Evolutionary conservation across 2,888 invertebrate genomes (phyloP).

Genomic region (Drosophila nr. perissopoda): DNA sequence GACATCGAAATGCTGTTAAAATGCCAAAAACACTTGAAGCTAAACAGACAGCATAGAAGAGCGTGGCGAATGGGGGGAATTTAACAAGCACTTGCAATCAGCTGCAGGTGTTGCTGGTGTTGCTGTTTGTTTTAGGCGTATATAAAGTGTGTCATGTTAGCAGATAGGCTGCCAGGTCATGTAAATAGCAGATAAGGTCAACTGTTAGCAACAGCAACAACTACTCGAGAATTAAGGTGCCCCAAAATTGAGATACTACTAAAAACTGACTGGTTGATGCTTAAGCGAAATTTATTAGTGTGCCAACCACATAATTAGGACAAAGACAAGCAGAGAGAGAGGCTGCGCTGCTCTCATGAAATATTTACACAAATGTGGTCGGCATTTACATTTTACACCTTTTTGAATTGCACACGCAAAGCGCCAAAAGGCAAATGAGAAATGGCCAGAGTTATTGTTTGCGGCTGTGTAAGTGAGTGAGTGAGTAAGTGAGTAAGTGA

Average conservation of each 20-base stretch:
- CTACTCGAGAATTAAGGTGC: not conserved
- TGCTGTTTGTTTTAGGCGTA: not conserved
- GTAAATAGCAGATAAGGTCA: slow-evolving; percentile 6
- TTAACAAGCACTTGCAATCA: slow-evolving; percentile 16
- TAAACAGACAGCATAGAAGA: slow-evolving; percentile 13
- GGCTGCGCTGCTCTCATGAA: slow-evolving; percentile 24
- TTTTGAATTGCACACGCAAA: slow-evolving; percentile 48
- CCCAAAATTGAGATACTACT: slow-evolving; percentile 4
- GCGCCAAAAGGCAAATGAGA: not conserved
- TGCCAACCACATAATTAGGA: slow-evolving; percentile 51
- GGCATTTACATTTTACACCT: slow-evolving; percentile 75
- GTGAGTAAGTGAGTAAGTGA: not conserved
- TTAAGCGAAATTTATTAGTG: slow-evolving; percentile 39
- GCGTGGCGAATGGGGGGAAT: slow-evolving; percentile 9
- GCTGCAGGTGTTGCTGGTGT: slow-evolving; percentile 3
- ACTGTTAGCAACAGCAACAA: not conserved
- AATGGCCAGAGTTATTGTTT: slow-evolving; percentile 1
- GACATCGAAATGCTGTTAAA: slow-evolving; percentile 54
- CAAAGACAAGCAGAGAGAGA: slow-evolving; percentile 4
- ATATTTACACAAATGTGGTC: slow-evolving; percentile 57
- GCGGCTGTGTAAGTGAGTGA: not conserved
- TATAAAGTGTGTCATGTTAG: slow-evolving; percentile 1
- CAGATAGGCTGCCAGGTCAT: not conserved
- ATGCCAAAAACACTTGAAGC: slow-evolving; percentile 28
- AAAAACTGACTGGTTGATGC: slow-evolving; percentile 9